Percentiles rank a stretch among this genome's conserved stretches.
phyloP scores from a whole-genome alignment of 1,140 invertebrate species.

The Dryas iulia region DNA sequence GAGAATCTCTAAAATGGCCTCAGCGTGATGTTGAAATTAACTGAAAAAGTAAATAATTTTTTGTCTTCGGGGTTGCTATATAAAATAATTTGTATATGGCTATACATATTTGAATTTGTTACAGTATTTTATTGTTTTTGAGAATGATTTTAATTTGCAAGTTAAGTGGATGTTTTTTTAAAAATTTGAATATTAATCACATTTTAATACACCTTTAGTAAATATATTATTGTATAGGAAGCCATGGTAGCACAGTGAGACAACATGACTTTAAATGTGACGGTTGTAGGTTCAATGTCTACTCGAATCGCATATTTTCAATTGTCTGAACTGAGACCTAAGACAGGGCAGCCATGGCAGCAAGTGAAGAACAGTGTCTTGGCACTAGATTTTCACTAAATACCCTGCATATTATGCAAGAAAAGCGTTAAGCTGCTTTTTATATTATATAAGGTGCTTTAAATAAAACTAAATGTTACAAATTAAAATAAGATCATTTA shows the following conservation, averaged over 20 bases:
- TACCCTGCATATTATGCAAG: too few species aligned
- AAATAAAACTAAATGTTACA: neutral
- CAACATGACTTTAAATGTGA: too few species aligned
- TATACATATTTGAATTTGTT: conserved; percentile 8
- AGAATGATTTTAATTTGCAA: neutral
- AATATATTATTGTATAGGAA: neutral
- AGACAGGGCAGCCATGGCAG: too few species aligned
- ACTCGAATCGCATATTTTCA: too few species aligned
- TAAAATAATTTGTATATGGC: conserved; percentile 15
- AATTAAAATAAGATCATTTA: neutral
- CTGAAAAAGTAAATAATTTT: conserved; percentile 12
- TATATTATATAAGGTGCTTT: neutral
- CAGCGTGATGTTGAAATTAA: conserved; percentile 48
- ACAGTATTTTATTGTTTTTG: neutral
- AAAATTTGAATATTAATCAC: neutral
- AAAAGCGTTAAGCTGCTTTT: too few species aligned
- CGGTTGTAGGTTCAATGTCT: too few species aligned
- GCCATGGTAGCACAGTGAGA: too few species aligned
- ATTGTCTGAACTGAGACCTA: too few species aligned
- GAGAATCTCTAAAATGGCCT: conserved; percentile 79
- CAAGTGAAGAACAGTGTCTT: too few species aligned
- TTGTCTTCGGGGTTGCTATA: conserved; percentile 28
- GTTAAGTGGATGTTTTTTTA: neutral
- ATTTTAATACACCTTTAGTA: neutral
- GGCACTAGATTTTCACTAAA: too few species aligned